Conservation (phyloP, 2,113 vertebrate species). For the Xyrauchen texanus region DNA sequence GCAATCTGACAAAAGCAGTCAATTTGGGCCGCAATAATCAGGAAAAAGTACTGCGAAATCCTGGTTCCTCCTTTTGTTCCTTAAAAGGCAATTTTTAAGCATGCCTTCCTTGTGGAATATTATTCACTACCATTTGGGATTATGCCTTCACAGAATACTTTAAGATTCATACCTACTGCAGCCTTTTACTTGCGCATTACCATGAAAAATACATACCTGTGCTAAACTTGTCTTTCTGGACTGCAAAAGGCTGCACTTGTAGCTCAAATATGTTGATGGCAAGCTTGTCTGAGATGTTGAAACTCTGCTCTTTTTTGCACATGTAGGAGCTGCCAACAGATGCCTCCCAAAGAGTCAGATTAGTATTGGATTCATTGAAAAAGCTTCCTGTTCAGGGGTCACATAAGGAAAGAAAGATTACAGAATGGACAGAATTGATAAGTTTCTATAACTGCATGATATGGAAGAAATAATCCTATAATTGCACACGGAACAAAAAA, state of each 20-base stretch:
- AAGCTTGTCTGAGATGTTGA: conserved; percentile 72
- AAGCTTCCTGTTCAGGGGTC: conserved; percentile 45
- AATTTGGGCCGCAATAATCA: too few relatives aligned
- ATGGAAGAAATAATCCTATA: too few relatives aligned
- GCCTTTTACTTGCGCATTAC: neutral
- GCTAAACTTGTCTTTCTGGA: conserved; percentile 78
- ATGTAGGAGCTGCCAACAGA: conserved; percentile 88
- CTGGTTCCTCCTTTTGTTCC: too few relatives aligned
- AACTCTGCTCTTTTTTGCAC: conserved; percentile 86
- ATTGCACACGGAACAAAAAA: too few relatives aligned
- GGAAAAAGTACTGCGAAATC: too few relatives aligned
- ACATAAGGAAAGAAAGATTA: neutral
- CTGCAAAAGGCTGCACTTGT: conserved; percentile 87
- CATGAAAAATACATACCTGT: conserved; percentile 78
- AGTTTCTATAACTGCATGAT: too few relatives aligned
- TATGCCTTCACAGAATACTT: too few relatives aligned
- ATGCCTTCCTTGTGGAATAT: too few relatives aligned
- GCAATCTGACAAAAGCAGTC: too few relatives aligned
- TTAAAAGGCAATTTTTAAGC: too few relatives aligned
- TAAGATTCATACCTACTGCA: neutral
- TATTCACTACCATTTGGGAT: too few relatives aligned
- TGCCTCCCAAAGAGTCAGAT: conserved; percentile 85
- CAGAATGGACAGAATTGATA: neutral
- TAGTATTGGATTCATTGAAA: conserved; percentile 68
- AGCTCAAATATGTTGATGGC: conserved; percentile 82